Conservation (phyloP, 2,888 invertebrate species). For the Polyommatus iphigenia region DNA sequence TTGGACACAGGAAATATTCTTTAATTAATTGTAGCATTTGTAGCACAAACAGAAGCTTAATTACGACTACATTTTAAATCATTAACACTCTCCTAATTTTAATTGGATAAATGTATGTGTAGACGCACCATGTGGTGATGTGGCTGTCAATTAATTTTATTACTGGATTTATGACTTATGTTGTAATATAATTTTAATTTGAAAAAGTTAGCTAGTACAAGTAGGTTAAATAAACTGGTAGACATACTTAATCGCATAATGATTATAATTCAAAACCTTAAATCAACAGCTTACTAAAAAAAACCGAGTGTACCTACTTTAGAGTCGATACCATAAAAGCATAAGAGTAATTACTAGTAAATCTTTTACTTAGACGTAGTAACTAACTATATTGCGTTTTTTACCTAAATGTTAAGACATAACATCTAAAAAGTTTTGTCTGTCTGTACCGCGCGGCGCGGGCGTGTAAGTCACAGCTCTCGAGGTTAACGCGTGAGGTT, state of each 20-base stretch:
- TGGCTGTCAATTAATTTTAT: not conserved
- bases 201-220: not conserved
- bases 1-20: not conserved
- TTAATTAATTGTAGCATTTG: not conserved
- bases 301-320: too few species aligned
- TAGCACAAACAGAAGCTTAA: conserved; percentile 7
- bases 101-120: not conserved
- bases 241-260: too few species aligned
- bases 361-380: too few species aligned
- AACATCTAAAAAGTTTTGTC: not conserved
- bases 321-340: too few species aligned
- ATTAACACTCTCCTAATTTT: conserved; percentile 13
- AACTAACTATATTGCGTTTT: not conserved
- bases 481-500: conserved; percentile 76
- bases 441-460: conserved; percentile 6
- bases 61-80: not conserved
- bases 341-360: too few species aligned
- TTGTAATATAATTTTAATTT: not conserved
- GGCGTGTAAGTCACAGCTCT: conserved; percentile 29
- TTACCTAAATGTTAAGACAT: not conserved
- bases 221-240: too few species aligned
- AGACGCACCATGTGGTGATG: conserved; percentile 1
- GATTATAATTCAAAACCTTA: too few species aligned
- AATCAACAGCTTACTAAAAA: too few species aligned
- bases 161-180: not conserved